phyloP scores from a whole-genome alignment of 2,888 invertebrate genomes.

The Conus canariensis region DNA sequence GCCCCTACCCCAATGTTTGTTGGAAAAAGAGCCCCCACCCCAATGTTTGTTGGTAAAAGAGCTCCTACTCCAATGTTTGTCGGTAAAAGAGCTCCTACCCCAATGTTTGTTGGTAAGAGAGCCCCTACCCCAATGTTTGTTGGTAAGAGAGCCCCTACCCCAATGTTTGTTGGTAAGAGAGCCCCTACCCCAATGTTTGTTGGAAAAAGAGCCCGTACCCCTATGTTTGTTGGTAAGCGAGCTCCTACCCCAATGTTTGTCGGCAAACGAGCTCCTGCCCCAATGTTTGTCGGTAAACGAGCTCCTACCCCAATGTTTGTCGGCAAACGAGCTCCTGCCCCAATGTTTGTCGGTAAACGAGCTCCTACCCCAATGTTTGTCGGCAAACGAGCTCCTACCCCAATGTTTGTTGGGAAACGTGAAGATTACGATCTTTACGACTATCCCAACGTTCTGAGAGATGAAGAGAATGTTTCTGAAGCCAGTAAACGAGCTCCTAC shows the following conservation, averaged over 20 bases:
- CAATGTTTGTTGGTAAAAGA: slow-evolving; percentile 52
- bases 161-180: slow-evolving; percentile 45
- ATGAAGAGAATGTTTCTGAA: neutral
- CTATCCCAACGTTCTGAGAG: neutral
- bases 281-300: slow-evolving; percentile 52
- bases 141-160: slow-evolving; percentile 51
- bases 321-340: slow-evolving; percentile 24
- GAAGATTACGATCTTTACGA: neutral
- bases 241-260: slow-evolving; percentile 22
- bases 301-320: slow-evolving; percentile 33
- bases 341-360: slow-evolving; percentile 54
- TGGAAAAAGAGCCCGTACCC: slow-evolving; percentile 41
- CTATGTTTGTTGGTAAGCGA: slow-evolving; percentile 40
- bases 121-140: slow-evolving; percentile 40
- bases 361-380: slow-evolving; percentile 34
- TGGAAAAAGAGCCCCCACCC: slow-evolving; percentile 52
- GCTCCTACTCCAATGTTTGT: slow-evolving; percentile 55
- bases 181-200: slow-evolving; percentile 50
- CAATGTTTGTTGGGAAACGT: slow-evolving; percentile 32
- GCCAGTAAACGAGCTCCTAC: slow-evolving; percentile 10
- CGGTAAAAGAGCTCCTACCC: slow-evolving; percentile 54
- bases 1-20: slow-evolving; percentile 54
- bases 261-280: slow-evolving; percentile 39
- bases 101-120: slow-evolving; percentile 51
- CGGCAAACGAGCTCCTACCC: slow-evolving; percentile 25